Base-by-base conservation (phyloP, 2,888 invertebrate genomes). In the Brachyptera putata region DNA sequence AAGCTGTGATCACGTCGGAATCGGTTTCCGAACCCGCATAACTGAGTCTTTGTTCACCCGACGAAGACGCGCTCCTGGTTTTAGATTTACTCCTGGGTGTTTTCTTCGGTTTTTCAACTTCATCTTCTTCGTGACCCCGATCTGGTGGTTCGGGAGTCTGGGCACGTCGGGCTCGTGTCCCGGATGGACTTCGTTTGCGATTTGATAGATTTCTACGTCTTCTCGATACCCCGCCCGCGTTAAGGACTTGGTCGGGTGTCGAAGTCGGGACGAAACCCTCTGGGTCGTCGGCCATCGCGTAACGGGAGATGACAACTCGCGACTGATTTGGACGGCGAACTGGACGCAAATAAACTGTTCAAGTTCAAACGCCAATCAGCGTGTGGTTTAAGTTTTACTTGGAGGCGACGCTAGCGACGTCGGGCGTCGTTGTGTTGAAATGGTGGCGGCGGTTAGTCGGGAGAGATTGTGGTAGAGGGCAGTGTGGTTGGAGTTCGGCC, bases 171-270 rank as follows among this genome's bases (percentile, higher is more conserved):
- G 49, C 11, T 13, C 62, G 41, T 7, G 56, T 36, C n/a, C 63
- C 62, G 7, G 61, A 64, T 25, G 63, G 63, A 41, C 60, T 60
- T 5, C 63, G 57, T 5, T 58, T 49, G 50, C 61, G 61, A 41
- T 58, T 61, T 16, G 64, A 62, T 25, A 60, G 60, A 65, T 81
- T 83, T 63, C 87, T 78, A 50, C 85, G 78, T 67, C 83, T 83
- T 58, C 83, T 79, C 39, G 77, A 75, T 57, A 83, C 75, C 16
- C 80, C 77, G 70, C 65, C 63, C 16, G 81, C 80, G 70, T 74
- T 75, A 64, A 80, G 76, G 63, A 75, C 76, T 69, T 79, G 77
- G 68, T 77, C 76, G 39, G 75, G 73, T 1, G 76, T 73, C 22
- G 76, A 70, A 67, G 74, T 66, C 13, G 71, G 69, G 9, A 36